Evolutionary conservation across 2,888 invertebrate species (phyloP).

Genomic region (Dynastes grantii): DNA sequence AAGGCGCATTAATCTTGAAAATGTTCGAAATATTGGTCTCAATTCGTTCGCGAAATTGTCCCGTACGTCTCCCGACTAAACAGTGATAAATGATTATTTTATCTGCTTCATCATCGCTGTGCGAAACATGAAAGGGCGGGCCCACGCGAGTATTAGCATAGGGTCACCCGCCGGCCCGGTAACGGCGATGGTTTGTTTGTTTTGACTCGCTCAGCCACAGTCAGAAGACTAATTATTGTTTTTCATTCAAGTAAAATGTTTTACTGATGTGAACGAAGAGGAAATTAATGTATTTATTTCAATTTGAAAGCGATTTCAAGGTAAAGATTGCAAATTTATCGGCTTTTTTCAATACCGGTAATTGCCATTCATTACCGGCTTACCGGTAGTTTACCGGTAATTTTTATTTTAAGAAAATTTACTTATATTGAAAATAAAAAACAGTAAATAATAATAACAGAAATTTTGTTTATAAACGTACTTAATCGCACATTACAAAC

Average conservation of each 20-base stretch:
- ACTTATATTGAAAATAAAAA: no score
- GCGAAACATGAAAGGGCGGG: not conserved
- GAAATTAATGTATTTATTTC: not conserved
- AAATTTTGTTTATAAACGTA: no score
- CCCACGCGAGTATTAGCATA: not conserved
- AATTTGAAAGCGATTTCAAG: no score
- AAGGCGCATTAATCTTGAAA: not conserved
- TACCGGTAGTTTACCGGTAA: no score
- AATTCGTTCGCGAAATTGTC: constrained; percentile 3
- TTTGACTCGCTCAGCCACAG: not conserved
- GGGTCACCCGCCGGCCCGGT: not conserved
- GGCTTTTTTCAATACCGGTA: no score
- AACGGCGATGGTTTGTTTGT: not conserved
- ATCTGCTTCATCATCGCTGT: constrained; percentile 6
- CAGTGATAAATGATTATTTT: constrained; percentile 18
- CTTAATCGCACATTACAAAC: no score
- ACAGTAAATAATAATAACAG: no score
- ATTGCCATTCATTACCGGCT: no score
- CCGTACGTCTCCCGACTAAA: not conserved
- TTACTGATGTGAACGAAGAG: not conserved
- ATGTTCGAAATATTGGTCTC: not conserved
- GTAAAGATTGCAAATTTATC: no score
- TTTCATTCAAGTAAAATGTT: not conserved
- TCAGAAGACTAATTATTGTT: constrained; percentile 3
- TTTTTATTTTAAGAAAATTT: no score